Base-by-base conservation (phyloP, 37 sponge, comb jelly and placozoan species). In the Theonella swinhoei region DNA sequence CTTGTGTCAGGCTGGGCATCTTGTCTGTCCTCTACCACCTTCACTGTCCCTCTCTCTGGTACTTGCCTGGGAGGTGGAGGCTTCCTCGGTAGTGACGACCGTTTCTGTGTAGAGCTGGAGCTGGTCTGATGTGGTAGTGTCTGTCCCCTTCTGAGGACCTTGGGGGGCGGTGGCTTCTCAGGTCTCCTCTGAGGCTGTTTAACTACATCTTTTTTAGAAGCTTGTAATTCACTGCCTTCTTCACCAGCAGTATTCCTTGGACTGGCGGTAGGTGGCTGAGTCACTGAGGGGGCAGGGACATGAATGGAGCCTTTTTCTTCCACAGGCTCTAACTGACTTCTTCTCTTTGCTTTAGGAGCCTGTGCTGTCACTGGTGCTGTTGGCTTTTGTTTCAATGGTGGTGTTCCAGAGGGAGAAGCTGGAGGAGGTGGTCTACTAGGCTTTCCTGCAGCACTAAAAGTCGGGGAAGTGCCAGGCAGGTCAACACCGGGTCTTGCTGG, bases 321-420 rank as follows among this genome's bases (percentile, higher is more conserved):
- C n/a, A n/a, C n/a, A n/a, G n/a, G n/a, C n/a, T n/a, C n/a, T n/a
- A 47, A 47, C 54, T 47, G 54, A 47, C 54, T 47, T 47, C 54
- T 47, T 75, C 68, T 74, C 38, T 63, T 67, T 40, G 68, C 64
- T 75, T 74, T 40, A 8, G 42, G 58, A 1, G 26, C 61, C 32
- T 29, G 19, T 58, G 26, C 62, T 2, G 26, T 58, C 7, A 0
- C 34, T 8, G 11, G 7, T 26, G 76, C 2, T 39, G 19, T 11
- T n/a, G 67, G 25, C 7, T 8, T 7, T 66, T 11, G 19, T 66
- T 66, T 24, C 26, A 25, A n/a, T n/a, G n/a, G n/a, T n/a, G n/a
- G n/a, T n/a, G n/a, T n/a, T n/a, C n/a, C n/a, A n/a, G n/a, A n/a
- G n/a, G n/a, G n/a, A n/a, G n/a, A n/a, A n/a, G n/a, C n/a, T n/a